Evolutionary conservation across 2,113 vertebrate genomes (phyloP), one percentile per base, ranked within the genome.

Genomic region (Aviceda subcristata): DNA sequence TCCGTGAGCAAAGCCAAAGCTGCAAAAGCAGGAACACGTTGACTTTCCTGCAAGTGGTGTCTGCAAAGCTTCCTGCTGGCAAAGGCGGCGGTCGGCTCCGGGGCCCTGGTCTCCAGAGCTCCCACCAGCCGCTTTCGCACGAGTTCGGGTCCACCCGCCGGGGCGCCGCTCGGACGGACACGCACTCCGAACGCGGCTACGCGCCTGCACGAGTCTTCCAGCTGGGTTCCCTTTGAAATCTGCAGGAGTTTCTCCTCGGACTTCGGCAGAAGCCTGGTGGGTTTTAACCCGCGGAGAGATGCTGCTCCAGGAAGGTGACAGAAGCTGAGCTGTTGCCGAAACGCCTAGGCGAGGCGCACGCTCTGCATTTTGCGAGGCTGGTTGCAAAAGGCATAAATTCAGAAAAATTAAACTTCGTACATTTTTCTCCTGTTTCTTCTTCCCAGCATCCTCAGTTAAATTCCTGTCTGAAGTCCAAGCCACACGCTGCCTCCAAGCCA

Each of bases 321-420:
- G 60, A 68, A 72, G 26, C 18, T 9, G 11, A 60, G 23, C 22
- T 0, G 6, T 6, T n/a, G 15, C 34, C 55, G 55, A 22, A 75
- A 64, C 0, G 0, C 15, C 5, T 18, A 13, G 34, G 41, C n/a
- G 59, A 84, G 38, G 8, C 79, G 3, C 15, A 7, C 0, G 0
- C 7, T 11, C 56, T 6, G 14, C 0, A 0, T 29, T 51, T 41
- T 4, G 19, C 23, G 6, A 51, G 14, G 9, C 16, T 10, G 4
- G 7, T 18, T 63, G 6, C 7, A 38, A 57, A 50, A 82, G 11
- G 6, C 2, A 1, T 9, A n/a, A 27, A 27, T 36, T n/a, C 12
- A 36, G 24, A 56, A 56, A 76, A 84, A 75, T 24, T 56, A 23
- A 83, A 38, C 24, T 23, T 55, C 14, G 10, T 15, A 23, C 8